Evolutionary conservation across 2,113 vertebrate species (phyloP).

Genomic region (Gavialis gangeticus): DNA sequence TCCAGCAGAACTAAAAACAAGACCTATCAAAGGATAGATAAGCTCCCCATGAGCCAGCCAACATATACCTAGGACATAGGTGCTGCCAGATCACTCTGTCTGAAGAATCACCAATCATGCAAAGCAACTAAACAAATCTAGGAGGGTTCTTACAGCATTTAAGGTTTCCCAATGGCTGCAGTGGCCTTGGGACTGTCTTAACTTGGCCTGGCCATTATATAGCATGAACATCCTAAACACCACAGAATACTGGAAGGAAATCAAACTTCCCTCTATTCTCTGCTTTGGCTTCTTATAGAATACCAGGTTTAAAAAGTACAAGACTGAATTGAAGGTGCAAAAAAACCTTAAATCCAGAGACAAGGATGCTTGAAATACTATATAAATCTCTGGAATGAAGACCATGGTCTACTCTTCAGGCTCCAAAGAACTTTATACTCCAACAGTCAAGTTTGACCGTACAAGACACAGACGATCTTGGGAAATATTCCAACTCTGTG

Average conservation of each 20-base stretch:
- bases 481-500: not conserved
- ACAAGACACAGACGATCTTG: not conserved
- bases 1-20: too few relatives aligned
- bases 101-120: too few relatives aligned
- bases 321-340: not conserved
- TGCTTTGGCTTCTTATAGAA: not conserved
- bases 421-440: not conserved
- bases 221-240: not conserved
- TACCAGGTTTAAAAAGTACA: not conserved
- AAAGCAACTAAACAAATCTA: too few relatives aligned
- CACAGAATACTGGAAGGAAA: not conserved
- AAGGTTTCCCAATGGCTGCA: too few relatives aligned
- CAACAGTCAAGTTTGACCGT: not conserved
- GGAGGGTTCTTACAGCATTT: too few relatives aligned
- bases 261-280: not conserved
- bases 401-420: not conserved
- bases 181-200: too few relatives aligned
- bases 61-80: too few relatives aligned
- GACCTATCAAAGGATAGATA: too few relatives aligned
- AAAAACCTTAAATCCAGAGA: not conserved
- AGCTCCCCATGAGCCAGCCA: too few relatives aligned
- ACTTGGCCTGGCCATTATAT: not conserved
- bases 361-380: not conserved
- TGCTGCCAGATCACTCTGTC: too few relatives aligned
- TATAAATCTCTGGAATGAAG: not conserved